Percentiles rank a stretch among this genome's conserved stretches.
Evolutionary conservation across 2,888 invertebrate species (phyloP).

Genomic region (Coenonympha glycerion): DNA sequence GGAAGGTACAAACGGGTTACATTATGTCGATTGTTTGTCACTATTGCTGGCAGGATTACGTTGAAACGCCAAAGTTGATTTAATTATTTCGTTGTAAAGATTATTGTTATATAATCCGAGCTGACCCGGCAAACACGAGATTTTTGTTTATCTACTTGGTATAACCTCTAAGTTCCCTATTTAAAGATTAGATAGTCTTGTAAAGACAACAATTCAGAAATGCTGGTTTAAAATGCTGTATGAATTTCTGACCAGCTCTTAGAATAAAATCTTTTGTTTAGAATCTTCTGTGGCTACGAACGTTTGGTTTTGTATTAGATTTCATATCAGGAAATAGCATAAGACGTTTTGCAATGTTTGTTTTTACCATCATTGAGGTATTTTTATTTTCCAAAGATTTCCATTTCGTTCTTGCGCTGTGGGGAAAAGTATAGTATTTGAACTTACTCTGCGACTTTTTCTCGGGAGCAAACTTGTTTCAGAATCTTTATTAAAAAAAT

Average conservation of each 20-base stretch:
- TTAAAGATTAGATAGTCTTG: too few species aligned
- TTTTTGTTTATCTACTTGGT: too few species aligned
- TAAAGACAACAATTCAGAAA: too few species aligned
- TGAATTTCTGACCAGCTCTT: not conserved
- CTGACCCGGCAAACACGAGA: too few species aligned
- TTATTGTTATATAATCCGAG: too few species aligned
- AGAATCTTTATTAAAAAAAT: not conserved
- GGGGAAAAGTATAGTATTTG: not conserved
- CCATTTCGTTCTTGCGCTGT: constrained; percentile 1
- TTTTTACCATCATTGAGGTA: constrained; percentile 11
- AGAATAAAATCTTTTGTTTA: constrained; percentile 19
- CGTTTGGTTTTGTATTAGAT: constrained; percentile 24
- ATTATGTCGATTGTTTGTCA: too few species aligned
- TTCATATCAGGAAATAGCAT: constrained; percentile 12
- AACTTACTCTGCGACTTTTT: not conserved
- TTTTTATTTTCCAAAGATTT: constrained; percentile 8
- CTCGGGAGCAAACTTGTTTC: not conserved
- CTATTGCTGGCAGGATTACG: too few species aligned
- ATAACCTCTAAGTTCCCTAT: too few species aligned
- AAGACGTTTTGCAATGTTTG: constrained; percentile 14
- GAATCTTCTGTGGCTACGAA: too few species aligned
- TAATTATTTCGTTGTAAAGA: too few species aligned
- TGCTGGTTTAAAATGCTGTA: not conserved
- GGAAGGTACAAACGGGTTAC: too few species aligned
- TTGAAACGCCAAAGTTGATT: too few species aligned